Conservation (phyloP, 2,797 vertebrate genomes). For the Pogoniulus pusillus region DNA sequence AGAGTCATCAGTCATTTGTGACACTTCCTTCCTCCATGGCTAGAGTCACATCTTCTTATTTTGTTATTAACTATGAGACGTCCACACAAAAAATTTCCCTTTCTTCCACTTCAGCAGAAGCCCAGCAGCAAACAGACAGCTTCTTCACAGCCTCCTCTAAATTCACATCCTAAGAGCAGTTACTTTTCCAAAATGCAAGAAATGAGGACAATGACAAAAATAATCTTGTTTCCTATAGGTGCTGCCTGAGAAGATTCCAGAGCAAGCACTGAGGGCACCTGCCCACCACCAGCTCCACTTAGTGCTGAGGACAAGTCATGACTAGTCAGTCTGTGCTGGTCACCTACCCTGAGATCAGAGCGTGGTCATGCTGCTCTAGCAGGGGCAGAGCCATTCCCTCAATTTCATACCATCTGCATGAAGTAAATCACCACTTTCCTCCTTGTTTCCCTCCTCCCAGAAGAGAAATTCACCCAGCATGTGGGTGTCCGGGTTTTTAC, state of each 20-base stretch:
- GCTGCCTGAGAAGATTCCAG: background rate
- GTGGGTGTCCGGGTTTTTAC: background rate
- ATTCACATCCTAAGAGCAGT: background rate
- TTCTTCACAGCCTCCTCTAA: background rate
- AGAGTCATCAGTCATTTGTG: background rate
- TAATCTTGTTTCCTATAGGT: background rate
- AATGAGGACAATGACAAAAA: background rate
- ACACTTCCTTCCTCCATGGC: background rate
- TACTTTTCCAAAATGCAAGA: background rate
- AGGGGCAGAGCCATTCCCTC: background rate
- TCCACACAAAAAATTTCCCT: background rate
- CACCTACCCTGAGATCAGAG: background rate
- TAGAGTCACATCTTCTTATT: background rate
- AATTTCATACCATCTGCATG: background rate
- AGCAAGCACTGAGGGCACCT: background rate
- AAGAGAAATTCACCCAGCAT: background rate
- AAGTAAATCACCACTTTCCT: background rate
- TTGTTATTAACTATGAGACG: background rate
- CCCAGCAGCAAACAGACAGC: fast-evolving
- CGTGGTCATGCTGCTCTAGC: fast-evolving
- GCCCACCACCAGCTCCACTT: background rate
- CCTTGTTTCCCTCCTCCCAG: background rate
- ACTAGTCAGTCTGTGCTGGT: background rate
- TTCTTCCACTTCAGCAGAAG: background rate
- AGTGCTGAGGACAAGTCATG: fast-evolving